These are phyloP conservation scores for Tetropium fuscum DNA, from an alignment of 2,888 invertebrate genomes.

Conservation along the genomic window DNA sequence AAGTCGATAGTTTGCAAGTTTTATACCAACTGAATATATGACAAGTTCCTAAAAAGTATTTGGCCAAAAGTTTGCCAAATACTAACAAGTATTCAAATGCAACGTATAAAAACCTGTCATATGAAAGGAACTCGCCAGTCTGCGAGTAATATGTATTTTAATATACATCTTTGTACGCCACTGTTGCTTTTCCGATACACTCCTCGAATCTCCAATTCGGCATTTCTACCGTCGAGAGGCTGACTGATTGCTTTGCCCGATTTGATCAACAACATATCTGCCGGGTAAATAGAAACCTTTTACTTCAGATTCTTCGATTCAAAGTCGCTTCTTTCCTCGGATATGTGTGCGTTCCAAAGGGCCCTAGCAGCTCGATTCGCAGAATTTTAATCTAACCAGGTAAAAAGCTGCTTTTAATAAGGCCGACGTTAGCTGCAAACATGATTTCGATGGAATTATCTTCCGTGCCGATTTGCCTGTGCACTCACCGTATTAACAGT, in stretches of 20 bases:
- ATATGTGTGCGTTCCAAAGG: slow-evolving; percentile 33
- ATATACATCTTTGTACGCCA: slow-evolving; percentile 5
- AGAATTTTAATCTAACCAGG: slow-evolving; percentile 26
- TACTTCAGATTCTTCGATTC: slow-evolving; percentile 34
- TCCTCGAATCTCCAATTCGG: slow-evolving; percentile 34
- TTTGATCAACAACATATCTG: slow-evolving; percentile 63
- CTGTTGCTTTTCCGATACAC: slow-evolving; percentile 30
- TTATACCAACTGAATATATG: too few species aligned
- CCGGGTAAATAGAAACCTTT: slow-evolving; percentile 60
- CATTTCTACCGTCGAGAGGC: slow-evolving; percentile 42
- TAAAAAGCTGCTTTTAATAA: slow-evolving; percentile 11
- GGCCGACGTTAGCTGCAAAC: slow-evolving; percentile 6
- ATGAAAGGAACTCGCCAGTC: too few species aligned
- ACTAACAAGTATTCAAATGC: too few species aligned
- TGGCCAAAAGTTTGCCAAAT: too few species aligned
- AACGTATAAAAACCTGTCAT: too few species aligned
- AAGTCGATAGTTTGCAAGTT: too few species aligned
- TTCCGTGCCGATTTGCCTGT: too few species aligned
- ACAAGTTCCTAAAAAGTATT: too few species aligned
- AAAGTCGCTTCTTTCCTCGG: slow-evolving; percentile 19
- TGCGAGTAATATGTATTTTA: not conserved
- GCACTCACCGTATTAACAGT: too few species aligned
- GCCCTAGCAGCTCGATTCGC: slow-evolving; percentile 24
- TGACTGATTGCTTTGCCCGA: slow-evolving; percentile 63
- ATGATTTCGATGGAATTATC: too few species aligned